Base-by-base conservation (phyloP, 2,888 invertebrate species). In the Tortricodes alternella region DNA sequence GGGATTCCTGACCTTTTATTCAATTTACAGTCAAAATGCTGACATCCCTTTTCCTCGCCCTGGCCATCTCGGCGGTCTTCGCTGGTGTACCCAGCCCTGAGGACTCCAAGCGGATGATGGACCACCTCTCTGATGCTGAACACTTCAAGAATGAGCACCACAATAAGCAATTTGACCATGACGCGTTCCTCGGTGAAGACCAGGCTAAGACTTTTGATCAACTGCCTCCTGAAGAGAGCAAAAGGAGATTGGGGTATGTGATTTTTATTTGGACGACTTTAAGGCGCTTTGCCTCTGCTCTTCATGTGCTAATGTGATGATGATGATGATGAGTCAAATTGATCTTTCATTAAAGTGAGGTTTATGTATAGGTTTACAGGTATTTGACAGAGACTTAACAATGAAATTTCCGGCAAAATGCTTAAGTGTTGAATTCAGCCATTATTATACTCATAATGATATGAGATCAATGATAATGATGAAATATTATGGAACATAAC, bases 171-270 rank as follows among this genome's bases (percentile, higher is more conserved):
- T 99, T 96, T 78, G 99, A 99, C 76, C 99, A 99, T 76, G 99
- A 99, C 78, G 98, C 98, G 0, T 99, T 99, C 80, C 91, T 99
- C 8, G 99, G 99, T 0, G 97, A 98, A 76, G 97, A 98, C 63
- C 94, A 94, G 67, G 97, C 99, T 0, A 96, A 97, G 76, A 95
- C 96, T 2, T 99, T 99, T 78, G 98, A 99, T 77, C 96, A 98
- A 69, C 90, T 99, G 38, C 92, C 96, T 0, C 99, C 99, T 2
- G 98, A 99, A 81, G 99, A 99, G 80, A 98, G 98, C 83, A 95
- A 96, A 73, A 92, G 96, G 52, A 92, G 98, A 74, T 89, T 99
- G 21, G 95, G 96, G 93, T 95, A 84, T 73, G 79, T 32, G 11
- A 13, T 8, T 39, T n/a, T 24, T 6, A 16, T 18, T 24, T 19